A percentile compares a stretch with the other conserved stretches of the same genome.
These are phyloP conservation scores for Alviniconcha strummeri DNA, from an alignment of 2,888 invertebrate species.

Conservation along the genomic window DNA sequence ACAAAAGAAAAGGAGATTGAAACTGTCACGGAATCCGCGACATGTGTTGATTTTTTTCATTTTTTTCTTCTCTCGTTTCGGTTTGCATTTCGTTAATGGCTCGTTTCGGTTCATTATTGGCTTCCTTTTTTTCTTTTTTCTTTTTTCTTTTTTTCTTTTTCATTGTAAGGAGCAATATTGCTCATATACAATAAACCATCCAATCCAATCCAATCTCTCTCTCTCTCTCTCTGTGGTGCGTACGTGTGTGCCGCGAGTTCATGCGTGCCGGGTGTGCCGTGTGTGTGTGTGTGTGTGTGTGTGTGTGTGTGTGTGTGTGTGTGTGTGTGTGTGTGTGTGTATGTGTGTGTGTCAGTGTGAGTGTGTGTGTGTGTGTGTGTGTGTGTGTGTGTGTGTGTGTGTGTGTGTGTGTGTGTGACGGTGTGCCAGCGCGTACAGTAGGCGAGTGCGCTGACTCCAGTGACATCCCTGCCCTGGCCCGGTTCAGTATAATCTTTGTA, in stretches of 20 bases:
- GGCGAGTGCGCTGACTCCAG: too few species aligned
- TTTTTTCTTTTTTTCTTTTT: background rate
- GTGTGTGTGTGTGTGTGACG: too few species aligned
- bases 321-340: constrained; percentile 5
- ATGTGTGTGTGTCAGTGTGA: background rate
- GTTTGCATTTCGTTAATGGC: background rate
- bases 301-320: constrained; percentile 8
- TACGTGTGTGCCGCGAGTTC: background rate
- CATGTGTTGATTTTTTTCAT: background rate
- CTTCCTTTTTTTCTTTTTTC: background rate
- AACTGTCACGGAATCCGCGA: too few species aligned
- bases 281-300: constrained; percentile 8
- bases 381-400: background rate
- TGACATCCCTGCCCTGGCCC: too few species aligned
- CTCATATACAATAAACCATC: too few species aligned
- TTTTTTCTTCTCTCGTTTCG: background rate
- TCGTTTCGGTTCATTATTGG: background rate
- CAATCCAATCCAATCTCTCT: too few species aligned
- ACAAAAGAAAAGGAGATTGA: too few species aligned
- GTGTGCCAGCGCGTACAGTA: too few species aligned
- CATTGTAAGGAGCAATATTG: too few species aligned
- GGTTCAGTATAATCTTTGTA: too few species aligned
- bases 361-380: background rate
- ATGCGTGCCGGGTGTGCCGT: background rate
- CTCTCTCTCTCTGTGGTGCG: background rate